Percentiles rank a stretch among this genome's conserved stretches.
Evolutionary conservation across 1,140 invertebrate species (phyloP).

Genomic region (Aphaenogaster floridana): DNA sequence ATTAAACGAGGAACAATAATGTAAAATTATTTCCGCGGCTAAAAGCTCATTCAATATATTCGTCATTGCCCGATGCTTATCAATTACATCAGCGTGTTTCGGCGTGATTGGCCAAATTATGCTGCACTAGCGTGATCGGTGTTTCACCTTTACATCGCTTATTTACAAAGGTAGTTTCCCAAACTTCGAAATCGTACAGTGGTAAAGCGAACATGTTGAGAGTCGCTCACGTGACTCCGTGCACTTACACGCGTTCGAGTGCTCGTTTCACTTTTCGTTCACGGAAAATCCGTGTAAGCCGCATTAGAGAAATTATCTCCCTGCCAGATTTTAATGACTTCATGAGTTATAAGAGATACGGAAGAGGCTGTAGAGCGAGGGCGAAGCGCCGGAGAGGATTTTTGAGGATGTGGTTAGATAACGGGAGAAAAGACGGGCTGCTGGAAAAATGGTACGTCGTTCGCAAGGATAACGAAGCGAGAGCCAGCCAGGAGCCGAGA

Average conservation of each 20-base stretch:
- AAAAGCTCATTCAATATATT: not conserved
- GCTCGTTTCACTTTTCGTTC: conserved; percentile 49
- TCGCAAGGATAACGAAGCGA: conserved; percentile 72
- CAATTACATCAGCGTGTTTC: conserved; percentile 14
- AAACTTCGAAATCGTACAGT: conserved; percentile 34
- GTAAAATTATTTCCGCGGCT: not conserved
- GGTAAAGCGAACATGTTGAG: not conserved
- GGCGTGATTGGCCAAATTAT: not conserved
- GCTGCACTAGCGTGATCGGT: conserved; percentile 20
- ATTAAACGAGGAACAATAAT: conserved; percentile 17
- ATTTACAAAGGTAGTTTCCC: conserved; percentile 39
- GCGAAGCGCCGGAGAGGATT: conserved; percentile 37
- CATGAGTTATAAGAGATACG: conserved; percentile 28
- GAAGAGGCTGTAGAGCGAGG: not conserved
- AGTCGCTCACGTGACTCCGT: conserved; percentile 25
- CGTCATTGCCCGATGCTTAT: not conserved
- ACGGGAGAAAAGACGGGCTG: conserved; percentile 52
- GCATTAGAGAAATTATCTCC: conserved; percentile 59
- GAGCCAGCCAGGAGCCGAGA: conserved; percentile 56
- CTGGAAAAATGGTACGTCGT: conserved; percentile 59
- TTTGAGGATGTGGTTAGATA: conserved; percentile 50
- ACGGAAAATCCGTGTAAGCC: conserved; percentile 45
- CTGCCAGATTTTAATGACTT: conserved; percentile 55
- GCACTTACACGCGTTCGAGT: conserved; percentile 18
- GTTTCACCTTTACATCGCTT: not conserved